Base-by-base conservation (phyloP, 2,113 vertebrate species). In the Calyptomena viridis region DNA sequence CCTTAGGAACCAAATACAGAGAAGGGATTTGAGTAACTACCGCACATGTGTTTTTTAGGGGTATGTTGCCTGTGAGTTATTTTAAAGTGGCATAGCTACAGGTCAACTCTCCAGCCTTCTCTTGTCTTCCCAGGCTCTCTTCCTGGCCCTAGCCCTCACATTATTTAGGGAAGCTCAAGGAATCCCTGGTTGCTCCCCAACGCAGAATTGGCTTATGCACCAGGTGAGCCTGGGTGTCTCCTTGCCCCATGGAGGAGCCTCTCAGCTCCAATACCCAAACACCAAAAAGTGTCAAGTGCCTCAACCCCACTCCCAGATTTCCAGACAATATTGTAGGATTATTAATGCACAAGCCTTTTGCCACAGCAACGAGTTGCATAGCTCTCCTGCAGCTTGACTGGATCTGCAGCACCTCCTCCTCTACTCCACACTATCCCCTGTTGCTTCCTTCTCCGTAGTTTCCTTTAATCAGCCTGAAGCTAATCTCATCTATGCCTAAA, bases 401-500 rank as follows among this genome's bases (percentile, higher is more conserved):
- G 66, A 27, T 68, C 62, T 42, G 56, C 35, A 86, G 50, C 27
- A 93, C 16, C 68, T 77, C 42, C 52, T 83, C 55, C 71, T 90
- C 77, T 55, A 59, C 30, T 17, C 20, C 49, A 14, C 6, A 7
- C 52, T 1, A 6, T 59, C 22, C 18, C 25, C 25, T 24, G 10
- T 37, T 83, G 67, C 46, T 37, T 69, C 20, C 42, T 66, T 85
- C 67, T 77, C 60, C 40, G 19, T 2, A 64, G 47, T 40, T 31
- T 89, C 52, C 68, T 93, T 86, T 84, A 93, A 92, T 95, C 73
- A 95, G 19, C 64, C 60, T 0, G 3, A 64, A 80, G 60, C 50
- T 95, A 95, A 95, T 84, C 56, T 64, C 52, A 52, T 49, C 42
- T 44, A 49, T 84, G 67, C 24, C 75, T 81, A 91, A 95, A 88